A percentile compares a stretch with the other conserved stretches of the same genome.
Conservation (phyloP, 2,888 invertebrate species). For the Asteroscopus sphinx region DNA sequence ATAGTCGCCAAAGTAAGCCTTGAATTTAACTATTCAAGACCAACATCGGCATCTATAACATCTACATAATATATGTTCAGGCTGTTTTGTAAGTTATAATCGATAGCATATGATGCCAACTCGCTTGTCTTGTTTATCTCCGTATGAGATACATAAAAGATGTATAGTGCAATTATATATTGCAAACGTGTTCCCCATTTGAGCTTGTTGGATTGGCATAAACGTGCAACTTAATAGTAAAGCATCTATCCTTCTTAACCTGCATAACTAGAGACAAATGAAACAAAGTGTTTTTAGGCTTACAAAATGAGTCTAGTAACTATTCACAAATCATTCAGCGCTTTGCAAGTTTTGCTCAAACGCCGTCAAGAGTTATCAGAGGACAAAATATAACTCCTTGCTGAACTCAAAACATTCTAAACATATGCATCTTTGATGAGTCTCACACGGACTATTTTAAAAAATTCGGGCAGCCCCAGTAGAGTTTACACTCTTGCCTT, state of each 20-base stretch:
- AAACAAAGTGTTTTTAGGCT: neutral
- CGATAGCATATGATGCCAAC: neutral
- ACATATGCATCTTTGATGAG: constrained; percentile 2
- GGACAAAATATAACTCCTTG: constrained; percentile 1
- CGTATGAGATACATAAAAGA: neutral
- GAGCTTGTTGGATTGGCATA: neutral
- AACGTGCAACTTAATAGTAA: constrained; percentile 1
- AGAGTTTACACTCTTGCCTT: constrained; percentile 78
- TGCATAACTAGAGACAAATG: neutral
- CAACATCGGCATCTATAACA: neutral
- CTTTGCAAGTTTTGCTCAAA: neutral
- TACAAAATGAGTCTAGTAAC: too few species aligned
- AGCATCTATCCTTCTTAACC: neutral
- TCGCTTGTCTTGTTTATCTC: neutral
- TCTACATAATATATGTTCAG: neutral
- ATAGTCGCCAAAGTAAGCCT: neutral
- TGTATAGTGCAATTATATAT: neutral
- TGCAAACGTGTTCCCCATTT: neutral
- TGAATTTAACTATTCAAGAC: neutral
- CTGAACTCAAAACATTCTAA: constrained; percentile 9
- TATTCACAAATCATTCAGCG: too few species aligned
- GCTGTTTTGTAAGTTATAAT: neutral
- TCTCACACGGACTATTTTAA: too few species aligned
- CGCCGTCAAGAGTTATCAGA: neutral
- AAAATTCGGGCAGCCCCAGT: constrained; percentile 64